Evolutionary conservation across 2,113 vertebrate species (phyloP).

Genomic region (Lagopus leucura): DNA sequence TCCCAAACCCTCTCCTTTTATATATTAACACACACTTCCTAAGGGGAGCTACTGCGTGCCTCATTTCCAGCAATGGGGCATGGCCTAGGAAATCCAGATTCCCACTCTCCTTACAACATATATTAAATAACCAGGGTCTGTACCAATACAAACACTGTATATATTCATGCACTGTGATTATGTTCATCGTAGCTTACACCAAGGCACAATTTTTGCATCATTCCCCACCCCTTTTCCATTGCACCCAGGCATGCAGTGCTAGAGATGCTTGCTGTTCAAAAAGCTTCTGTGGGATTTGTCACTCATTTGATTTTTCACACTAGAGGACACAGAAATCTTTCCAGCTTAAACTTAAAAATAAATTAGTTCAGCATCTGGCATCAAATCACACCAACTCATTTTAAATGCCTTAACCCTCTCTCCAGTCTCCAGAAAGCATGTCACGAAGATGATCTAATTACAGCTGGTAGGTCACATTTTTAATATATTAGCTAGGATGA

Average conservation of each 20-base stretch:
- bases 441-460: neutral
- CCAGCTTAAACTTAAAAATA: constrained; percentile 9
- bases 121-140: constrained; percentile 42
- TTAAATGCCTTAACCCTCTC: neutral
- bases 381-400: neutral
- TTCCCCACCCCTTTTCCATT: neutral
- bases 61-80: constrained; percentile 62
- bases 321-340: neutral
- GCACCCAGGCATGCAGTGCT: neutral
- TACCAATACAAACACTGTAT: neutral
- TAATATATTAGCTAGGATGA: neutral
- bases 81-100: constrained; percentile 52
- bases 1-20: neutral
- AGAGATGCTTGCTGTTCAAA: neutral
- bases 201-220: constrained; percentile 21
- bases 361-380: neutral
- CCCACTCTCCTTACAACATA: constrained; percentile 27
- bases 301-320: neutral
- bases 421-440: neutral
- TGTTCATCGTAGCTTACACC: neutral
- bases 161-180: constrained; percentile 24
- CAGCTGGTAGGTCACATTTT: neutral
- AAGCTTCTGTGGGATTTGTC: neutral
- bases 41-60: neutral
- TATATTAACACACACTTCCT: constrained; percentile 50